Conservation (phyloP, 2,888 invertebrate genomes). For the Calameuta pallipes region DNA sequence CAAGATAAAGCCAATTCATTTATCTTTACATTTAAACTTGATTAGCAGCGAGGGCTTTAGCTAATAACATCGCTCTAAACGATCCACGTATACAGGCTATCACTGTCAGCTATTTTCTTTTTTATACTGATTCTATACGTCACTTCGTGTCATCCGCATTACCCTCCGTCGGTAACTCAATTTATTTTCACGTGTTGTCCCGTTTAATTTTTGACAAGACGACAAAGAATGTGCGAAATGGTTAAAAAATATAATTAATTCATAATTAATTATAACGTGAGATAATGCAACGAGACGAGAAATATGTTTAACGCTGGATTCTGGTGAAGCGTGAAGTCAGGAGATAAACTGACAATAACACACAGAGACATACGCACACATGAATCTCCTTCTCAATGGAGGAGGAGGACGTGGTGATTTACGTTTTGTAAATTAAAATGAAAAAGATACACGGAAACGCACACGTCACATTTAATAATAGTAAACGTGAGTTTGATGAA, state of each 20-base stretch:
- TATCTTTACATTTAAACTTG: not conserved
- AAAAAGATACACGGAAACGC: conserved; percentile 14
- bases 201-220: not conserved
- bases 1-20: not conserved
- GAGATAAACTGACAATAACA: conserved; percentile 57
- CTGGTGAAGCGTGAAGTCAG: conserved; percentile 43
- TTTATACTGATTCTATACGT: not conserved
- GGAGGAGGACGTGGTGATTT: not conserved
- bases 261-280: not conserved
- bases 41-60: not conserved
- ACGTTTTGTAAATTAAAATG: not conserved
- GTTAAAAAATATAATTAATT: not conserved
- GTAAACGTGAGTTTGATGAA: not conserved
- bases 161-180: not conserved
- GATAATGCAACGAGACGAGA: conserved; percentile 17
- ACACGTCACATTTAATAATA: conserved; percentile 1
- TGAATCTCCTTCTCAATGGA: not conserved
- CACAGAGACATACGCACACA: conserved; percentile 22
- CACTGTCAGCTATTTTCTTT: not conserved
- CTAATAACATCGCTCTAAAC: not conserved
- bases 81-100: not conserved
- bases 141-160: not conserved
- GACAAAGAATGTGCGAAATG: not conserved
- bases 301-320: conserved; percentile 15
- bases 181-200: not conserved